These are phyloP conservation scores for Xiphorhynchus elegans DNA, from an alignment of 2,113 vertebrate species.

Conservation along the genomic window DNA sequence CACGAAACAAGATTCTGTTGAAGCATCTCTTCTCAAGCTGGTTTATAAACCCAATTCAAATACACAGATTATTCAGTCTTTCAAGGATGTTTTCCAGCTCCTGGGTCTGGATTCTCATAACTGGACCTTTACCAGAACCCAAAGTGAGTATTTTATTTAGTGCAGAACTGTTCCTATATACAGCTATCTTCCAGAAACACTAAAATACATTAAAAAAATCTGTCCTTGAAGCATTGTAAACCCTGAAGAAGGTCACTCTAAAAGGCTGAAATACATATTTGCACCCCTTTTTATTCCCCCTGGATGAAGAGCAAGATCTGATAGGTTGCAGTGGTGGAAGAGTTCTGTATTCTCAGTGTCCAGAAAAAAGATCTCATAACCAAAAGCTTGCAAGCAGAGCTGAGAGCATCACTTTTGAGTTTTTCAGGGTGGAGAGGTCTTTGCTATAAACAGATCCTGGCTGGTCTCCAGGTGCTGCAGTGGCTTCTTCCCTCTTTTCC, in stretches of 20 bases:
- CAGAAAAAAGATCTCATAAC: background rate
- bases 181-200: background rate
- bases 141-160: background rate
- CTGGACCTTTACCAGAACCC: background rate
- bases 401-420: background rate
- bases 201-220: background rate
- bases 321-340: background rate
- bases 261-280: background rate
- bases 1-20: background rate
- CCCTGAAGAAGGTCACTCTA: background rate
- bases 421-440: background rate
- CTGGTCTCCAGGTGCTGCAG: background rate
- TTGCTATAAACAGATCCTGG: background rate
- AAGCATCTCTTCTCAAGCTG: background rate
- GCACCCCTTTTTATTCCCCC: background rate
- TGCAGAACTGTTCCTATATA: background rate
- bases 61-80: background rate
- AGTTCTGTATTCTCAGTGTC: background rate
- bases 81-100: fast-evolving
- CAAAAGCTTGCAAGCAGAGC: background rate
- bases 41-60: background rate
- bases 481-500: background rate
- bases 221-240: background rate
- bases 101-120: background rate
- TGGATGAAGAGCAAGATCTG: background rate